Evolutionary conservation across 2,113 vertebrate species (phyloP).

Genomic region (Etheostoma spectabile): DNA sequence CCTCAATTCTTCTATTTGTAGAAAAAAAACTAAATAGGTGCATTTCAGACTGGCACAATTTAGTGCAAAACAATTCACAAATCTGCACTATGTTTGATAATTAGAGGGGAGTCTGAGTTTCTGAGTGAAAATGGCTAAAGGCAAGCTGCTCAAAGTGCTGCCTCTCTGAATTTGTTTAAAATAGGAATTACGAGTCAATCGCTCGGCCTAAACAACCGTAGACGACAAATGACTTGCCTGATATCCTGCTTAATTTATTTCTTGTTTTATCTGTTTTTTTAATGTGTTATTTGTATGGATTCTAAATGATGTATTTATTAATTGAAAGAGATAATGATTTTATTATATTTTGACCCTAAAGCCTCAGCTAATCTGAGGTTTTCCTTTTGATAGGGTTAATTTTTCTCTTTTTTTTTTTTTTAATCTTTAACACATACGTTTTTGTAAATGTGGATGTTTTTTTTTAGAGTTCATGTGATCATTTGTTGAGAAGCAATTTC

Average conservation of each 20-base stretch:
- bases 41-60: constrained; percentile 31
- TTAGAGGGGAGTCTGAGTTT: neutral
- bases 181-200: constrained; percentile 70
- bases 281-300: constrained; percentile 76
- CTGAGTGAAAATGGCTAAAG: constrained; percentile 13
- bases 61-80: constrained; percentile 14
- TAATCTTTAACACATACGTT: constrained; percentile 53
- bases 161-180: constrained; percentile 62
- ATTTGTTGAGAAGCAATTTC: constrained; percentile 72
- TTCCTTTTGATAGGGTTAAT: constrained; percentile 5
- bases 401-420: neutral
- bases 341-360: constrained; percentile 77
- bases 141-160: constrained; percentile 63
- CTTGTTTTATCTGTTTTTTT: constrained; percentile 61
- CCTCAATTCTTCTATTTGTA: neutral
- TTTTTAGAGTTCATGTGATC: constrained; percentile 67
- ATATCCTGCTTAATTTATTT: constrained; percentile 83
- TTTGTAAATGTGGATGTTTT: constrained; percentile 78
- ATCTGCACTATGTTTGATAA: constrained; percentile 22
- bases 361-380: constrained; percentile 49
- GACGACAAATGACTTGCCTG: constrained; percentile 50
- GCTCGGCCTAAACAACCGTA: constrained; percentile 44
- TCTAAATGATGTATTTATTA: constrained; percentile 87
- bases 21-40: neutral
- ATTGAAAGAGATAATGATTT: constrained; percentile 81